Base-by-base conservation (phyloP, 1,140 invertebrate species). In the Lanistes nyassanus region DNA sequence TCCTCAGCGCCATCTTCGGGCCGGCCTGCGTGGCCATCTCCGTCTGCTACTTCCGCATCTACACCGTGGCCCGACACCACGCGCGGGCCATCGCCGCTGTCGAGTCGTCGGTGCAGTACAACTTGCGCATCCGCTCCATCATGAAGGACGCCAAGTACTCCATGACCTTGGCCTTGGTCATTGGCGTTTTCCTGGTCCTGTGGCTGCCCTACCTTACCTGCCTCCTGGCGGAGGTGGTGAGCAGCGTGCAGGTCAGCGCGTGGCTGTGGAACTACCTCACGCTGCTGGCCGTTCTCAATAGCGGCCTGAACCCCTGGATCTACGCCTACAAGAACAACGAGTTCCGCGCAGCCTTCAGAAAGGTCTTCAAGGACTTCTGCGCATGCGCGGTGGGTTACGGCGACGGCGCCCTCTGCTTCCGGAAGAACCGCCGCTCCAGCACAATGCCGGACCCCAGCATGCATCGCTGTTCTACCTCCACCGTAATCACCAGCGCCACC, bases 301-400 rank as follows among this genome's bases (percentile, higher is more conserved):
- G 91, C 78, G 91, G 92, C 0, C 85, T 91, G 23, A 93, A 94
- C 81, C 93, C 93, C 0, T 93, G 92, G 92, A 90, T 93, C 16
- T 94, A 94, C 80, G 92, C 92, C 0, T 94, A 92, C 83, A 90
- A 92, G 74, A 93, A 92, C 76, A 90, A 91, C 0, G 92, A 93
- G 80, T 91, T 94, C 81, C 89, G 92, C 29, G 82, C 90, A 0
- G 92, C 92, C 6, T 92, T 92, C 3, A 88, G 91, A 3, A 90
- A 91, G 65, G 91, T 93, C 31, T 76, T 77, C 39, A 75, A 67
- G 42, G 75, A 75, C 60, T 42, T 47, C 29, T 78, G 67, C 39
- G n/a, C 26, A 2, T 23, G 55, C 58, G 39, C 37, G 6, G 34
- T 39, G 1, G 36, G 34, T 36, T 42, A 3, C 3, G 9, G 42